Conservation (phyloP, 2,113 vertebrate genomes). For the Phasianus colchicus region DNA sequence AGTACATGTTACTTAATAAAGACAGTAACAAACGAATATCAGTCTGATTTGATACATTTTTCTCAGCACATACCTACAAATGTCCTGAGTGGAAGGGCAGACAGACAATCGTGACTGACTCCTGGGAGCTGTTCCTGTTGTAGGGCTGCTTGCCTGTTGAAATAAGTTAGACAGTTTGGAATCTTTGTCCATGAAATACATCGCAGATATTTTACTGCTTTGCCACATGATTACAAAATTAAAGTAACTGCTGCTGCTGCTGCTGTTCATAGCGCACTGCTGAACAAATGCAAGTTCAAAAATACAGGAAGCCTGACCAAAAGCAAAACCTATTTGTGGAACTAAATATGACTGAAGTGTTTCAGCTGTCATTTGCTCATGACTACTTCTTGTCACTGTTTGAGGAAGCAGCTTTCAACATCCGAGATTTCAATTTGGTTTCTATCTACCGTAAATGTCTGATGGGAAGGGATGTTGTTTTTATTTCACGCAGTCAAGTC, state of each 20-base stretch:
- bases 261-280: slow-evolving; percentile 64
- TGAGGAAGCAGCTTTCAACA: slow-evolving; percentile 78
- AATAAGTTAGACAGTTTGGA: slow-evolving; percentile 84
- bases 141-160: slow-evolving; percentile 93
- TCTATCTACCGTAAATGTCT: slow-evolving; percentile 48
- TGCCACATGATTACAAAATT: slow-evolving; percentile 82
- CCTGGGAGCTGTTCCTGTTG: slow-evolving; percentile 83
- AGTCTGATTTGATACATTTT: background rate
- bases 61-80: slow-evolving; percentile 88
- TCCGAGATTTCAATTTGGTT: slow-evolving; percentile 49
- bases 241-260: slow-evolving; percentile 56
- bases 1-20: background rate
- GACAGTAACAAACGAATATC: background rate
- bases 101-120: slow-evolving; percentile 87
- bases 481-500: background rate
- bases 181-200: slow-evolving; percentile 84
- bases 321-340: slow-evolving; percentile 83
- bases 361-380: slow-evolving; percentile 28
- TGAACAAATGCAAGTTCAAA: slow-evolving; percentile 27
- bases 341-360: slow-evolving; percentile 67
- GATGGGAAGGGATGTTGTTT: background rate
- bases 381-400: slow-evolving; percentile 51
- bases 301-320: slow-evolving; percentile 78
- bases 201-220: slow-evolving; percentile 79
- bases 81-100: slow-evolving; percentile 92